phyloP scores from a whole-genome alignment of 2,113 vertebrate species.

The Prunella fulvescens region DNA sequence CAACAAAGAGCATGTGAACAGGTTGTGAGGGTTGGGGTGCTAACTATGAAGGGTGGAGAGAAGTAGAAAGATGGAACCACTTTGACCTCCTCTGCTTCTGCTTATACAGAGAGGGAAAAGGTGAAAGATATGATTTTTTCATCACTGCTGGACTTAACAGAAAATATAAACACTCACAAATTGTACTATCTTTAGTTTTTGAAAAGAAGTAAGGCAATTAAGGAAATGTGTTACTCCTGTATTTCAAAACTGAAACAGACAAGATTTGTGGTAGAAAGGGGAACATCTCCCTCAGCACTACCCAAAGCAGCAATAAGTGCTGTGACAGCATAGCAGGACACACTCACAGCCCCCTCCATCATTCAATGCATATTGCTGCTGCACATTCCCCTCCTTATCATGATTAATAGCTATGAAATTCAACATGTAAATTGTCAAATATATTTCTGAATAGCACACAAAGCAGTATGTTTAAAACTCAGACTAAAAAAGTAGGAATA shows the following conservation, averaged over 20 bases:
- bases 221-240: neutral
- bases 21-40: neutral
- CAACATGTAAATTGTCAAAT: neutral
- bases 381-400: neutral
- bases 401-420: neutral
- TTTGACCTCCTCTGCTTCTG: neutral
- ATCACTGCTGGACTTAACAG: neutral
- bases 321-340: fast-evolving
- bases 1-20: neutral
- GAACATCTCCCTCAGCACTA: neutral
- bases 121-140: neutral
- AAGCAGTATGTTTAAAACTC: neutral
- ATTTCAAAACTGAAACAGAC: neutral
- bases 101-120: neutral
- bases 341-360: neutral
- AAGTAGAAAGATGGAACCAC: neutral
- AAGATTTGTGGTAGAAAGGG: neutral
- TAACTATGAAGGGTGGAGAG: neutral
- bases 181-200: neutral
- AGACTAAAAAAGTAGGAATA: neutral
- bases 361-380: fast-evolving
- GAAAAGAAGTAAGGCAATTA: neutral
- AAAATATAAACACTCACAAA: neutral
- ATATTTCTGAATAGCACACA: neutral
- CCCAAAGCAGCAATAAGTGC: neutral